Evolutionary conservation across 2,113 vertebrate genomes (phyloP), one percentile per base, ranked within the genome.

Genomic region (Charadrius vociferus): DNA sequence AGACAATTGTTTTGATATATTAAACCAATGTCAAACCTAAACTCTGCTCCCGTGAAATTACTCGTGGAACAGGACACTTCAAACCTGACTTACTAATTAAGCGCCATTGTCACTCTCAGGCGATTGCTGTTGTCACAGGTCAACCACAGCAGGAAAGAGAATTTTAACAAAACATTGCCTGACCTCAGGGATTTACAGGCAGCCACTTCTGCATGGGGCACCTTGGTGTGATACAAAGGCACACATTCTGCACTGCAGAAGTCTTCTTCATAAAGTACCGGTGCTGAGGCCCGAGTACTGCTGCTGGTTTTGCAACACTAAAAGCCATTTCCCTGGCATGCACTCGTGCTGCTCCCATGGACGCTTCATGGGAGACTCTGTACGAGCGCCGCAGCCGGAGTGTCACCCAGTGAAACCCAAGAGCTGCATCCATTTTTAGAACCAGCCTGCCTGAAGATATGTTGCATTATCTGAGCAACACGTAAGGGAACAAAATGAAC

Each of bases 341-440:
- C 5, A 8, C 62, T 75, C 2, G 0, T 1, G 2, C 82, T 6
- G 55, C 86, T 77, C 68, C 67, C 68, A 7, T 1, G 0, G 82
- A 29, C 2, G 1, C 87, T 72, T 18, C 14, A 2, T 27, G 7
- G 49, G 68, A 13, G 55, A 3, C 63, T 85, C 21, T 4, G 71
- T 29, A 9, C 5, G 2, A n/a, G 37, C 9, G 21, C 66, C 1
- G 1, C 68, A n/a, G 85, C 85, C 90, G 0, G 5, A 58, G 84
- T 8, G 7, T 90, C 96, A 90, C 91, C 93, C 93, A 1, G 11
- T 71, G 96, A 96, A 95, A 96, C 93, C 84, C 89, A 96, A 96
- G 95, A 95, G 81, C 94, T 23, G 49, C 30, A 45, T 27, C 96
- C 94, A 81, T 88, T 97, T 97, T 97, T 97, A 96, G 94, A 93